These are phyloP conservation scores for Tachysurus fulvidraco DNA, from an alignment of 2,113 vertebrate genomes.

Conservation along the genomic window DNA sequence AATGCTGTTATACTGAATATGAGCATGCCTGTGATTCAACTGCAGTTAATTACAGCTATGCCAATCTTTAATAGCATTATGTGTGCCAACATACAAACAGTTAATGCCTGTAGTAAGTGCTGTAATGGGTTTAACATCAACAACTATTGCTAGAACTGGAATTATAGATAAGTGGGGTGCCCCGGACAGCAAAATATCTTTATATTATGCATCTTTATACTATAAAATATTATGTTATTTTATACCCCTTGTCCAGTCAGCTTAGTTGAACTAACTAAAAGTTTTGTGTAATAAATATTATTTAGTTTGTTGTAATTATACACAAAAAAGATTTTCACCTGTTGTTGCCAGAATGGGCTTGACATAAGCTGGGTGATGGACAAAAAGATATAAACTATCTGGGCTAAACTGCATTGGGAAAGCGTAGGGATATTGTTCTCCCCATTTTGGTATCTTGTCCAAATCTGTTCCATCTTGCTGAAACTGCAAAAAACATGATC, in stretches of 20 bases:
- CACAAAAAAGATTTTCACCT: constrained; percentile 66
- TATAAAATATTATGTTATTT: not conserved
- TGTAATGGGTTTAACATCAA: not conserved
- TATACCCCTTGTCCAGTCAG: not conserved
- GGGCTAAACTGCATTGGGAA: constrained; percentile 77
- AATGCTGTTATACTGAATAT: not conserved
- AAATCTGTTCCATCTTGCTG: constrained; percentile 71
- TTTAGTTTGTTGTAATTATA: not conserved
- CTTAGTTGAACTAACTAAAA: not conserved
- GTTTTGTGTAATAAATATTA: not conserved
- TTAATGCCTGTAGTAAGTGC: not conserved
- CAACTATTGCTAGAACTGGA: not conserved
- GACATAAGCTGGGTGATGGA: constrained; percentile 78
- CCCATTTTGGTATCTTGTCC: constrained; percentile 62
- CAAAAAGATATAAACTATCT: constrained; percentile 58
- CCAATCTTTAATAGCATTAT: not conserved
- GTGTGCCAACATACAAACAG: not conserved
- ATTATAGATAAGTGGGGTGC: not conserved
- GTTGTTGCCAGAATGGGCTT: constrained; percentile 75
- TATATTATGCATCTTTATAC: not conserved
- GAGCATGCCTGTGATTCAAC: not conserved
- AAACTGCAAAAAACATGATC: constrained; percentile 64
- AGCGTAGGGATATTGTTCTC: constrained; percentile 65
- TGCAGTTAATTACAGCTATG: not conserved
- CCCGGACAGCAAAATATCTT: not conserved